Evolutionary conservation across 2,797 vertebrate genomes (phyloP), one percentile per base, ranked within the genome.

Genomic region (Chiloscyllium punctatum): DNA sequence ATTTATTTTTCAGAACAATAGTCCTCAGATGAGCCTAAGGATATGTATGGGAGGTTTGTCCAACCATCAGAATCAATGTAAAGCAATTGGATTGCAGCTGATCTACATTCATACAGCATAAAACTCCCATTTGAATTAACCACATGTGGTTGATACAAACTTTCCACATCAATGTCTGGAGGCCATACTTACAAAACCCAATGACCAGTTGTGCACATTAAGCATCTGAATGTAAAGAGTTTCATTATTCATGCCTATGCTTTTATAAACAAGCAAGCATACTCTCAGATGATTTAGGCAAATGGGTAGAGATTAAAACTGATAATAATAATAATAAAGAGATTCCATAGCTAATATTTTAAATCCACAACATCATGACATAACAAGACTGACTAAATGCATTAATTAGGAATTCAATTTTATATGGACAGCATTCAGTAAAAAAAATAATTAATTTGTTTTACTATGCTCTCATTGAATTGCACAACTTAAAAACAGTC

Each of bases 21-120:
- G 42, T 77, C 48, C 25, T 95, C 74, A 77, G 71, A 74, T 51
- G 25, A n/a, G 27, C 9, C 94, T 94, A 53, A 92, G 94, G 37
- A 95, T 77, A 48, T 33, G 27, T 77, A 71, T 51, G 48, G 37
- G 48, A 94, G 69, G 42, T 42, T 74, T 94, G 94, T 74, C 69
- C 71, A 77, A 74, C 69, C 94, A 74, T 74, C 42, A 94, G 94
- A 95, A 95, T 74, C 71, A 95, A 95, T 95, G 71, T 71, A 95
- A 74, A 95, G 53, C 94, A 95, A 77, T 95, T 95, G 48, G 77
- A 74, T 95, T 95, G 42, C 94, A 95, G 94, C 71, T 77, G 48
- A 48, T 48, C 71, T 33, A 21, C 90, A 68, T 92, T 92, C 90
- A 92, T 92, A 92, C n/a, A 51, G 94, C 94, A 95, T 30, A 94